Evolutionary conservation across 1,140 invertebrate species (phyloP).

Genomic region (Manduca sexta): DNA sequence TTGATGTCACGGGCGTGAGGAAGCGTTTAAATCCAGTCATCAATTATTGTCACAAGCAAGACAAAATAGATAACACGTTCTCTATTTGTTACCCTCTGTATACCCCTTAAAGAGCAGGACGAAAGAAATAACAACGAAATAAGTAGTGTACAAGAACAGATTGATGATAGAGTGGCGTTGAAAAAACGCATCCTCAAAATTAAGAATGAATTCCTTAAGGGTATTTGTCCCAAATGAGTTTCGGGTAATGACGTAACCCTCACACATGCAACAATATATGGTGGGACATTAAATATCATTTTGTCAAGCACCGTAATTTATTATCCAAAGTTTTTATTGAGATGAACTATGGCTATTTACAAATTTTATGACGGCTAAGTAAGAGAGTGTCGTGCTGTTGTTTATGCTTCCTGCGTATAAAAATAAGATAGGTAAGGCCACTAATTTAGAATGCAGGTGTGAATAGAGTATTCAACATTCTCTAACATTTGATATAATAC

Average conservation of each 20-base stretch:
- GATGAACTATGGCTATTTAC: constrained; percentile 54
- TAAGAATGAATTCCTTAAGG: constrained; percentile 45
- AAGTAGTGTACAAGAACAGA: constrained; percentile 53
- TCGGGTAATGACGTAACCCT: constrained; percentile 44
- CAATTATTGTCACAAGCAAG: constrained; percentile 71
- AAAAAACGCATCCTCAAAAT: constrained; percentile 63
- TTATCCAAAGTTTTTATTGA: constrained; percentile 31
- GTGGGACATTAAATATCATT: constrained; percentile 64
- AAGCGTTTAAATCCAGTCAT: constrained; percentile 73
- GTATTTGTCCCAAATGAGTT: constrained; percentile 53
- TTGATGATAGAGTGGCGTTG: constrained; percentile 56
- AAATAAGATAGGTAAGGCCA: constrained; percentile 18
- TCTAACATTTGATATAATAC: constrained; percentile 17
- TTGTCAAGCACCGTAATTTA: constrained; percentile 67
- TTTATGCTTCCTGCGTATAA: constrained; percentile 49
- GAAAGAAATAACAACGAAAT: constrained; percentile 65
- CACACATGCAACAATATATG: constrained; percentile 41
- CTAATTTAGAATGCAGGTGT: background rate
- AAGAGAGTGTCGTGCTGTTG: constrained; percentile 28
- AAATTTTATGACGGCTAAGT: constrained; percentile 46
- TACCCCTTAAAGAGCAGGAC: constrained; percentile 55
- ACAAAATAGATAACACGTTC: constrained; percentile 70
- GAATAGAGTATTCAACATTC: background rate
- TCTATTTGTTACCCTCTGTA: constrained; percentile 60
- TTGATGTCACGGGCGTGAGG: constrained; percentile 72